Percentiles rank a stretch among this genome's conserved stretches.
These are phyloP conservation scores for Drosophila navojoa DNA, from an alignment of 1,140 invertebrate species.

Conservation along the genomic window DNA sequence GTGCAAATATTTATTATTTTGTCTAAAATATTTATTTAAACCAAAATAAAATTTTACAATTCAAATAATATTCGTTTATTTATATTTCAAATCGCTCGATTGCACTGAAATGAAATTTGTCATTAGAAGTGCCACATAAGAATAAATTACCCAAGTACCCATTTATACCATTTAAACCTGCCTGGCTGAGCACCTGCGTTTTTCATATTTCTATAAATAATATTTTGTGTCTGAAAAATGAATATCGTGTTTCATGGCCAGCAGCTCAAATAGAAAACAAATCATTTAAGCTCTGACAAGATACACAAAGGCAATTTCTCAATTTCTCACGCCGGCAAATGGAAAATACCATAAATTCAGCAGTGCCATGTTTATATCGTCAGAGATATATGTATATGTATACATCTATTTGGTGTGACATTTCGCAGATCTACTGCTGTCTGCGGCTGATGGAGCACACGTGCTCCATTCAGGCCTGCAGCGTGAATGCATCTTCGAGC, in stretches of 20 bases:
- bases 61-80: not conserved
- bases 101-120: not conserved
- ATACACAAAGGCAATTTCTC: slow-evolving; percentile 8
- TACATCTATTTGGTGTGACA: not conserved
- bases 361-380: not conserved
- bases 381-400: not conserved
- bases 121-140: not conserved
- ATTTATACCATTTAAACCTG: not conserved
- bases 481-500: not conserved
- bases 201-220: slow-evolving; percentile 31
- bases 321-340: slow-evolving; percentile 6
- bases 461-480: slow-evolving; percentile 18
- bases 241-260: slow-evolving; percentile 43
- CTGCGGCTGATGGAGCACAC: slow-evolving; percentile 14
- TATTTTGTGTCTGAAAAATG: slow-evolving; percentile 11
- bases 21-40: too few species aligned
- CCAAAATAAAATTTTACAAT: too few species aligned
- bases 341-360: not conserved
- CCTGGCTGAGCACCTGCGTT: slow-evolving; percentile 14
- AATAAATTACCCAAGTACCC: not conserved
- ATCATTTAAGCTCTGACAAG: slow-evolving; percentile 12
- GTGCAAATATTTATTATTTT: too few species aligned
- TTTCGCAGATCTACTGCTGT: slow-evolving; percentile 8
- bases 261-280: slow-evolving; percentile 13
- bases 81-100: not conserved